Evolutionary conservation across 2,113 vertebrate genomes (phyloP).

Genomic region (Thryonomys swinderianus): DNA sequence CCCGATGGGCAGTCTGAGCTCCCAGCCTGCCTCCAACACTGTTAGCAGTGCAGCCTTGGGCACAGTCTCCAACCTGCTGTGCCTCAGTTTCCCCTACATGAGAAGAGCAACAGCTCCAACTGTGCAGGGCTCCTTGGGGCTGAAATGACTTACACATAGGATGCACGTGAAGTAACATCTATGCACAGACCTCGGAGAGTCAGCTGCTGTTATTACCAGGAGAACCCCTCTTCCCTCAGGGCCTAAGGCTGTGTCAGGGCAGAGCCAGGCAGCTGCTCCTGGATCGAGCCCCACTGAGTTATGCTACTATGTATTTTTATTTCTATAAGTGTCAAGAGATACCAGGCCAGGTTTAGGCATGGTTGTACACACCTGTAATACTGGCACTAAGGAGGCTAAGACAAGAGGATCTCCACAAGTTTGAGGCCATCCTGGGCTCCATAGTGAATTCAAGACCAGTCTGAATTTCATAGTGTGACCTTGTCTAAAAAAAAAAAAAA

Average conservation of each 20-base stretch:
- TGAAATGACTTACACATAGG: not conserved
- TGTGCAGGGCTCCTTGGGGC: not conserved
- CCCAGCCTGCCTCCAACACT: not conserved
- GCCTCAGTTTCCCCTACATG: not conserved
- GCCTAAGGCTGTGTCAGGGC: not conserved
- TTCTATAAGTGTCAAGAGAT: not conserved
- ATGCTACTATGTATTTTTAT: not conserved
- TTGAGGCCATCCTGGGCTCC: not conserved
- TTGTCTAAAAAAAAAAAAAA: not conserved
- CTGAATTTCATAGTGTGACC: not conserved
- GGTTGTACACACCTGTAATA: not conserved
- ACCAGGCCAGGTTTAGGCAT: not conserved
- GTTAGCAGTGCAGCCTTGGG: not conserved
- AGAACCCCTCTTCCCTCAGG: not conserved
- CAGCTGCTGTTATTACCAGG: not conserved
- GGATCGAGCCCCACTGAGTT: not conserved
- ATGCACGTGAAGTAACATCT: not conserved
- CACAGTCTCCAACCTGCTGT: not conserved
- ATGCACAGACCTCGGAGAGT: not conserved
- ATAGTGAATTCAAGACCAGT: not conserved
- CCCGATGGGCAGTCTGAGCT: not conserved
- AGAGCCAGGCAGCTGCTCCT: not conserved
- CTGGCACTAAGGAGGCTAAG: not conserved
- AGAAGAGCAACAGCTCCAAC: not conserved
- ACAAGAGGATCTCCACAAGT: not conserved